Evolutionary conservation across 2,888 invertebrate species (phyloP), one percentile per base, ranked within the genome.

Genomic region (Folsomia manolachei): DNA sequence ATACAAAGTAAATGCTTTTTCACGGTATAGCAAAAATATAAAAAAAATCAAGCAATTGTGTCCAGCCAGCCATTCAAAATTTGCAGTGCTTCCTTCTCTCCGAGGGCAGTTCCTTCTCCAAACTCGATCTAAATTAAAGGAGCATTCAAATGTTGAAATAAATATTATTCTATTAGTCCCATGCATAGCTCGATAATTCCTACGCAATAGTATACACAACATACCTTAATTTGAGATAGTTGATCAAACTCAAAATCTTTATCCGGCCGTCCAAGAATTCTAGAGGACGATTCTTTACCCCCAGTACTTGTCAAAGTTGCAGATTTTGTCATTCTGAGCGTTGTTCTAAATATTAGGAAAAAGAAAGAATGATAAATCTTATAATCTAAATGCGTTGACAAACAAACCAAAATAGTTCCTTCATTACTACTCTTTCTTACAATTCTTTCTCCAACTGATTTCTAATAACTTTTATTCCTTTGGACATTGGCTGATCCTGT

Each of bases 401-500:
- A 60, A 67, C n/a, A n/a, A n/a, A n/a, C n/a, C n/a, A n/a, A n/a
- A 68, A 68, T 7, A 56, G 19, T 52, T 66, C 21, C 14, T 21
- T 21, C 23, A 11, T 39, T 39, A 39, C 39, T 39, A 39, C 39
- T 19, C 18, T 21, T 76, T 86, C 90, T 88, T 87, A 94, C 91
- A 97, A 88, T 89, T 97, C 97, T 83, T 93, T 95, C 83, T 97
- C 95, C 63, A 97, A 86, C 71, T 92, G 86, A 4, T 87, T 87
- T 82, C 91, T 91, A 71, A 97, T 90, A 61, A 92, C 90, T 79
- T 88, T 88, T 69, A 89, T 87, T 65, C 93, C 91, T 84, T 97
- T 97, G 4, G 97, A 92, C 81, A 93, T 88, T 0, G 93, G 89
- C 81, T 91, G 89, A 85, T 98, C 97, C 85, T 97, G 93, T 83